These are phyloP conservation scores for Corythornis madagascariensis DNA, from an alignment of 2,113 vertebrate genomes.

Conservation along the genomic window DNA sequence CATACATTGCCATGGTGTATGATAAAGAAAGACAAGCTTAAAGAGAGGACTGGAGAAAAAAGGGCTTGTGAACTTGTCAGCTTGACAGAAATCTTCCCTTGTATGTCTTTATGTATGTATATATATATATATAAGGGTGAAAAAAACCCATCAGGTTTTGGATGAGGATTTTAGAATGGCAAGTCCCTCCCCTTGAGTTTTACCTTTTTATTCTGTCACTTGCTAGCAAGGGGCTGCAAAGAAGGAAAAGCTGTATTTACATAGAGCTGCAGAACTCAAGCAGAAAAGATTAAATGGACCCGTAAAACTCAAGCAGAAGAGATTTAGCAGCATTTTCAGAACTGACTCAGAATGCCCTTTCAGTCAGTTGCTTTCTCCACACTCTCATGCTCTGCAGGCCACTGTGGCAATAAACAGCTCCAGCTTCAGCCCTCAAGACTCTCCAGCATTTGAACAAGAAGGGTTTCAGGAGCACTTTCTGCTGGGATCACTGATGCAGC, in stretches of 20 bases:
- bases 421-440: background rate
- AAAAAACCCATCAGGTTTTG: background rate
- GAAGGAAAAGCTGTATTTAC: background rate
- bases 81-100: background rate
- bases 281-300: background rate
- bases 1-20: too few relatives aligned
- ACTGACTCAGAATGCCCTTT: background rate
- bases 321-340: background rate
- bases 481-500: background rate
- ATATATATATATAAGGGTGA: background rate
- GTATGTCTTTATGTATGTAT: background rate
- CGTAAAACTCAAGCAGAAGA: background rate
- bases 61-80: background rate
- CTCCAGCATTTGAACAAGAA: background rate
- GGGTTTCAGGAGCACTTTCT: background rate
- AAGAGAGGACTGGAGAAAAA: background rate
- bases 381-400: background rate
- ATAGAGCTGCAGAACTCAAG: background rate
- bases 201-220: background rate
- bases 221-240: background rate
- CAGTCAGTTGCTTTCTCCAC: background rate
- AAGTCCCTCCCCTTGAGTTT: background rate
- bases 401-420: background rate
- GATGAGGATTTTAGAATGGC: background rate
- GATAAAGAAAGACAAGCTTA: background rate